Conservation (phyloP, 2,888 invertebrate genomes). For the Drosophila austrosaltans region DNA sequence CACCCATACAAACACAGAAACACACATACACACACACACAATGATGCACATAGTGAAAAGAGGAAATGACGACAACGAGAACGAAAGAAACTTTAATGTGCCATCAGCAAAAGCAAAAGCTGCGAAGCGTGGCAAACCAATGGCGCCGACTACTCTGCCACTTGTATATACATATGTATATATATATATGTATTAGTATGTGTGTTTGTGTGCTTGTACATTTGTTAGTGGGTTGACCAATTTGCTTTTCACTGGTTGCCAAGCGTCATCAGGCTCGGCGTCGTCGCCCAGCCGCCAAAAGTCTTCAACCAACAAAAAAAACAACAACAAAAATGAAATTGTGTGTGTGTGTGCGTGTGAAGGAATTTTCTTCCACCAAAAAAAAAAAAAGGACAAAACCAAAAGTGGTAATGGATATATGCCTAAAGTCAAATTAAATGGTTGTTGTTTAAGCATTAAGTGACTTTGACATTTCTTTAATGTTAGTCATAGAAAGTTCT, state of each 20-base stretch:
- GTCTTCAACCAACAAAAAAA: constrained; percentile 1
- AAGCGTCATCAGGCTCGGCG: constrained; percentile 3
- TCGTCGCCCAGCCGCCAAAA: constrained; percentile 5
- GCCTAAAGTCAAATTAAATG: background rate
- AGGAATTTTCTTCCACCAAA: background rate
- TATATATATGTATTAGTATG: background rate
- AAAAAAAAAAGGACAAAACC: background rate
- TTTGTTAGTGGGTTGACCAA: constrained; percentile 31
- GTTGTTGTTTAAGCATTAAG: too few relatives aligned
- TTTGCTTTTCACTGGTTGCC: constrained; percentile 11
- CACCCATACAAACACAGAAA: constrained; percentile 14
- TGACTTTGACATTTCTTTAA: too few relatives aligned
- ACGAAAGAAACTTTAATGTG: constrained; percentile 63
- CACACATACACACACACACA: constrained; percentile 26
- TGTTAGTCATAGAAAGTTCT: too few relatives aligned
- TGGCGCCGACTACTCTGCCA: constrained; percentile 54
- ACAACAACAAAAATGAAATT: background rate
- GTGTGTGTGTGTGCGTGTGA: background rate
- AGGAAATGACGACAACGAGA: constrained; percentile 34
- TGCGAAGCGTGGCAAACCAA: constrained; percentile 64
- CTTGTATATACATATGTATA: constrained; percentile 26
- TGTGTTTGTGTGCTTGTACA: constrained; percentile 1
- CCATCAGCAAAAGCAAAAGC: constrained; percentile 48
- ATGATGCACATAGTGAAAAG: constrained; percentile 27
- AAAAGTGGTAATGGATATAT: constrained; percentile 1